phyloP scores from a whole-genome alignment of 1,140 invertebrate genomes.

The Triops longicaudatus region DNA sequence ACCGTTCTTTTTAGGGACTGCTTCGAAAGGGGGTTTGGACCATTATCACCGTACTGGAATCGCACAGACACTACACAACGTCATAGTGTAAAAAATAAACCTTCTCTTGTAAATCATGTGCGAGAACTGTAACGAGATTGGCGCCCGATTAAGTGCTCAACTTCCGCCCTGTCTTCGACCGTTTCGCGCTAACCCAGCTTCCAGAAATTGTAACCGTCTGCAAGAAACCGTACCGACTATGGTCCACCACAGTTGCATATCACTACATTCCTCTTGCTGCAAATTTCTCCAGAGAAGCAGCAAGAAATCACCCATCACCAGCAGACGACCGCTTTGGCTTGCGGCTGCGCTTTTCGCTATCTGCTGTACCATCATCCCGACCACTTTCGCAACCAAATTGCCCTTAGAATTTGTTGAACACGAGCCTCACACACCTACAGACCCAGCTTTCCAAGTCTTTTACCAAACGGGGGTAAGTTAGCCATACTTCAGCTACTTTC shows the following conservation, averaged over 20 bases:
- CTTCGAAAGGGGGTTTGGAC: neutral
- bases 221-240: neutral
- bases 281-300: neutral
- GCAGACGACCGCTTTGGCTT: conserved; percentile 1
- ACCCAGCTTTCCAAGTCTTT: conserved; percentile 28
- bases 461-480: conserved; percentile 25
- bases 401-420: conserved; percentile 27
- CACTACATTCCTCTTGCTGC: neutral
- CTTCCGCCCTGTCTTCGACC: conserved; percentile 13
- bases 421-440: conserved; percentile 20
- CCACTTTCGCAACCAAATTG: conserved; percentile 18
- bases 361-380: conserved; percentile 2
- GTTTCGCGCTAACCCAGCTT: neutral
- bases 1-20: neutral
- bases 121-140: conserved; percentile 14
- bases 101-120: neutral
- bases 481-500: neutral
- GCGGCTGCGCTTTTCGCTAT: conserved; percentile 5
- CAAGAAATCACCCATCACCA: neutral
- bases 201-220: neutral
- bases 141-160: conserved; percentile 6
- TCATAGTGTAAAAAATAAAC: too few species aligned
- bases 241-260: neutral
- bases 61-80: neutral
- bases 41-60: neutral